Evolutionary conservation across 2,797 vertebrate genomes (phyloP).

Genomic region (Nyctalus aviator): DNA sequence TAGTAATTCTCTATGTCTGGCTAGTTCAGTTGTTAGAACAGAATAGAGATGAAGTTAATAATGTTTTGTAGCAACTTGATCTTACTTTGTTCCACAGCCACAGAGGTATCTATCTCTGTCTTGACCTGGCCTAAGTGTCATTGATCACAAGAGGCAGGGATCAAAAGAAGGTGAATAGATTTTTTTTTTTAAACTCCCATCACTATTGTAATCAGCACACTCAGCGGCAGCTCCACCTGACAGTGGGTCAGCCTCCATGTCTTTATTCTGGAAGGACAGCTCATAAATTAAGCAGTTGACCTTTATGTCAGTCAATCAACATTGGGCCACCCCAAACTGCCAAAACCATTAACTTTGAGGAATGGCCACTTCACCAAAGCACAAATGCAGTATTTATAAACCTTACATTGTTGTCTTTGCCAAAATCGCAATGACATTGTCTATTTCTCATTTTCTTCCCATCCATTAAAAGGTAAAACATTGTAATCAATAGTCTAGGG

Average conservation of each 20-base stretch:
- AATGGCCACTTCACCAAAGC: conserved; percentile 61
- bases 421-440: conserved; percentile 70
- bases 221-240: conserved; percentile 19
- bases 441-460: conserved; percentile 50
- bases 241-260: conserved; percentile 42
- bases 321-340: conserved; percentile 27
- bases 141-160: conserved; percentile 73
- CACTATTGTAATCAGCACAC: conserved; percentile 43
- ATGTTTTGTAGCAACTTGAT: conserved; percentile 31
- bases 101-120: conserved; percentile 27
- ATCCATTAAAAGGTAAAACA: conserved; percentile 63
- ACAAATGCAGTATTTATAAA: conserved; percentile 78
- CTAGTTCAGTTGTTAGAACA: conserved; percentile 5
- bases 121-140: conserved; percentile 73
- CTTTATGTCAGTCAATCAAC: conserved; percentile 75
- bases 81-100: conserved; percentile 42
- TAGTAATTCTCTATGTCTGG: not conserved
- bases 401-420: conserved; percentile 44
- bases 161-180: conserved; percentile 76
- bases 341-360: conserved; percentile 79
- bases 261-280: conserved; percentile 68
- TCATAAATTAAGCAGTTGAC: conserved; percentile 78
- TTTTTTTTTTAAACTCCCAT: conserved; percentile 67
- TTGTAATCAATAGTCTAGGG: conserved; percentile 70
- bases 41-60: conserved; percentile 59